Evolutionary conservation across 2,113 vertebrate genomes (phyloP).

Genomic region (Perognathus longimembris): DNA sequence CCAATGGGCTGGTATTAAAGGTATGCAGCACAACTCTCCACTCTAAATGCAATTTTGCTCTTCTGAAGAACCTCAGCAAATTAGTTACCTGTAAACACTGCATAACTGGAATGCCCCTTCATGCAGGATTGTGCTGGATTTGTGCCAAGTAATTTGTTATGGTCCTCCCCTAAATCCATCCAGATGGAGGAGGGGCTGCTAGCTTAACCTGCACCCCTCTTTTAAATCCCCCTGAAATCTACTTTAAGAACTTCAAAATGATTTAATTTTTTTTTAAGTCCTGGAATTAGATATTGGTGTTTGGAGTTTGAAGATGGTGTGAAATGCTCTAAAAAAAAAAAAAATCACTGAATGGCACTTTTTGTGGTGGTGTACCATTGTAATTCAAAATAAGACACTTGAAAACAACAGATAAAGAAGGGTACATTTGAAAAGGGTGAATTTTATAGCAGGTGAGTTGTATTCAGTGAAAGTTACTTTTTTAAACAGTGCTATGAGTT

Average conservation of each 20-base stretch:
- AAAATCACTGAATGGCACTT: not conserved
- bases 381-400: too few relatives aligned
- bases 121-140: not conserved
- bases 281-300: not conserved
- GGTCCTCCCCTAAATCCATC: not conserved
- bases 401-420: too few relatives aligned
- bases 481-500: not conserved
- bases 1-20: too few relatives aligned
- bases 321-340: not conserved
- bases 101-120: not conserved
- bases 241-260: not conserved
- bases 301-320: not conserved
- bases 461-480: not conserved
- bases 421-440: too few relatives aligned
- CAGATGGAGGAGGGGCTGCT: not conserved
- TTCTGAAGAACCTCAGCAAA: not conserved
- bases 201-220: not conserved
- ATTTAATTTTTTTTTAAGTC: not conserved
- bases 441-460: not conserved
- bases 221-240: not conserved
- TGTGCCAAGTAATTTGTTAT: not conserved
- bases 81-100: not conserved
- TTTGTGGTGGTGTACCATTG: too few relatives aligned
- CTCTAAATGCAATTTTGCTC: not conserved
- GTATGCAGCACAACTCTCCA: not conserved